Evolutionary conservation across 2,888 invertebrate genomes (phyloP), one percentile per base, ranked within the genome.

Genomic region (Lycia hirtaria): DNA sequence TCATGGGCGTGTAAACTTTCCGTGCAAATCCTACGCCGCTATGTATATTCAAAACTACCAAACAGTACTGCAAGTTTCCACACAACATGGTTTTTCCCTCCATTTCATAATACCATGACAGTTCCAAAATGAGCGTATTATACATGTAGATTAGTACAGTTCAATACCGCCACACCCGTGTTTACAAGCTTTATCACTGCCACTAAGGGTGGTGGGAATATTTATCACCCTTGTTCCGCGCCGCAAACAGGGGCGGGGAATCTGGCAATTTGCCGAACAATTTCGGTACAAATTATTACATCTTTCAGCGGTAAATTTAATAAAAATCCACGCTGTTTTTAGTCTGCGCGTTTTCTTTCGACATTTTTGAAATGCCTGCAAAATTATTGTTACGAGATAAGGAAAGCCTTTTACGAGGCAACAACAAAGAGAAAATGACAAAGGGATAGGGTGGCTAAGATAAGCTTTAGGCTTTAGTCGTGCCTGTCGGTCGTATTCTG

Each of bases 191-290:
- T 47, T 47, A 47, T 47, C 47, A 47, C 24, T 47, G 47, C 35
- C 47, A 33, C 17, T 43, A 49, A 49, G 50, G 50, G 38, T 45
- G 30, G 24, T 22, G 38, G 28, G 35, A 44, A 44, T 48, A 55
- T 43, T 44, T 44, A 50, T 50, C 56, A 44, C 44, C 33, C 49
- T 49, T 30, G 37, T 49, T 56, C 50, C 17, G 32, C 10, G 10
- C 22, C 19, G 49, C 44, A 50, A 56, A 56, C 56, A 37, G 43
- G 44, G 49, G 43, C 49, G 49, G 5, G 5, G 33, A 35, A 35
- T 26, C 35, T 52, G 52, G 55, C 48, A 48, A 33, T 48, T 49
- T 49, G 55, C 55, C 55, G 26, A 37, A 47, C 54, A 15, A 24
- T 22, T 55, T 28, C 30, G 22, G 22, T 30, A 41, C 48, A 48